Conservation (phyloP, 2,888 invertebrate species). For the Zygaena filipendulae region DNA sequence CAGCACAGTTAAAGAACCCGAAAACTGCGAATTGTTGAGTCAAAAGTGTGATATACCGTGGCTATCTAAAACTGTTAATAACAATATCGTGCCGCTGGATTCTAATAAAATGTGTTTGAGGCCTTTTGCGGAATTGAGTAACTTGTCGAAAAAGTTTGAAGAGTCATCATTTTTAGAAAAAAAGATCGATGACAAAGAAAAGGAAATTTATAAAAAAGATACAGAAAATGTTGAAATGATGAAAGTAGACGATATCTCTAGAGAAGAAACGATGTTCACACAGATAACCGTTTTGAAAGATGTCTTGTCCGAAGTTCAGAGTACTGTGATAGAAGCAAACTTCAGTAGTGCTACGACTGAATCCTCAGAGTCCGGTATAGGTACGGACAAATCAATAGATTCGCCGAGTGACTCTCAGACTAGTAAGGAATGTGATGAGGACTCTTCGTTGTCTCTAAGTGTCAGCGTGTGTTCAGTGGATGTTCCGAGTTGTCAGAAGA, state of each 20-base stretch:
- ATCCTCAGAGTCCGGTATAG: slow-evolving; percentile 56
- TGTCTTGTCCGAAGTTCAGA: slow-evolving; percentile 54
- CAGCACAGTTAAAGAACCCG: slow-evolving; percentile 52
- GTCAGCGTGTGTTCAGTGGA: slow-evolving; percentile 52
- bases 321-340: slow-evolving; percentile 52
- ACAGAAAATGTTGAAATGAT: slow-evolving; percentile 22
- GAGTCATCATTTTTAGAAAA: slow-evolving; percentile 30
- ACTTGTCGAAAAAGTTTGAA: slow-evolving; percentile 42
- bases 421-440: slow-evolving; percentile 61
- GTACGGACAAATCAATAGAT: slow-evolving; percentile 59
- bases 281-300: slow-evolving; percentile 60
- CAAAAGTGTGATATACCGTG: slow-evolving; percentile 59
- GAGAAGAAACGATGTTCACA: slow-evolving; percentile 54
- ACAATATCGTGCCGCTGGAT: slow-evolving; percentile 50
- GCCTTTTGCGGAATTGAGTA: slow-evolving; percentile 54
- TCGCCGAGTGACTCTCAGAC: slow-evolving; percentile 58
- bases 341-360: slow-evolving; percentile 50
- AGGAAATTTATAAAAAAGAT: slow-evolving; percentile 16
- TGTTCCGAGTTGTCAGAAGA: slow-evolving; percentile 62
- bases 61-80: slow-evolving; percentile 60
- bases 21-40: slow-evolving; percentile 26
- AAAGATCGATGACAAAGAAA: slow-evolving; percentile 17
- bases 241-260: slow-evolving; percentile 46
- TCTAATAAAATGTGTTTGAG: slow-evolving; percentile 42
- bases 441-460: slow-evolving; percentile 52